phyloP scores from a whole-genome alignment of 2,797 vertebrate genomes.

The Clarias pachynema region DNA sequence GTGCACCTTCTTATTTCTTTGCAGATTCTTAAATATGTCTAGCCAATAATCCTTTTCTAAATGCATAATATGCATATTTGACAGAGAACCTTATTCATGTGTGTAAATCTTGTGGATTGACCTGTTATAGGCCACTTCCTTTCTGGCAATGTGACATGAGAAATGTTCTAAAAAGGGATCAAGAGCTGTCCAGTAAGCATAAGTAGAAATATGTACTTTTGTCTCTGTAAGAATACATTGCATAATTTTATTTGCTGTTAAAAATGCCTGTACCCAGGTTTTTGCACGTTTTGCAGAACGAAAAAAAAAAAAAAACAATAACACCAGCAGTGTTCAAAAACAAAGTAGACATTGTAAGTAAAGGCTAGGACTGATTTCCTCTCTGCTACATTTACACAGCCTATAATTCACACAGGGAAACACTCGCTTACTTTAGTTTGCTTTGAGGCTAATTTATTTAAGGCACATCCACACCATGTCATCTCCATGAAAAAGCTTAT shows the following conservation, averaged over 20 bases:
- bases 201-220: neutral
- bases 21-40: constrained; percentile 44
- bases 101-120: constrained; percentile 47
- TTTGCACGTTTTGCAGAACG: neutral
- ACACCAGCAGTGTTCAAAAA: no score
- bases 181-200: neutral
- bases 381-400: no score
- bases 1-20: constrained; percentile 43
- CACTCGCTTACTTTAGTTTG: neutral
- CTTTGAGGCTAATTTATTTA: neutral
- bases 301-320: neutral
- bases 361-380: neutral
- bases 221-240: neutral
- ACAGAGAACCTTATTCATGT: constrained; percentile 50
- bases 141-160: neutral
- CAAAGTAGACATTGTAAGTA: neutral
- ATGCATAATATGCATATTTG: neutral
- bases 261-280: neutral
- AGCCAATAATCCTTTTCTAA: constrained; percentile 59
- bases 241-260: neutral
- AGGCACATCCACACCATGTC: neutral
- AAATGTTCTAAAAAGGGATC: neutral
- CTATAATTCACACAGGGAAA: neutral
- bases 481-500: neutral
- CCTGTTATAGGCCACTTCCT: constrained; percentile 54